Evolutionary conservation across 2,113 vertebrate species (phyloP), one percentile per base, ranked within the genome.

Genomic region (Elanoides forficatus): DNA sequence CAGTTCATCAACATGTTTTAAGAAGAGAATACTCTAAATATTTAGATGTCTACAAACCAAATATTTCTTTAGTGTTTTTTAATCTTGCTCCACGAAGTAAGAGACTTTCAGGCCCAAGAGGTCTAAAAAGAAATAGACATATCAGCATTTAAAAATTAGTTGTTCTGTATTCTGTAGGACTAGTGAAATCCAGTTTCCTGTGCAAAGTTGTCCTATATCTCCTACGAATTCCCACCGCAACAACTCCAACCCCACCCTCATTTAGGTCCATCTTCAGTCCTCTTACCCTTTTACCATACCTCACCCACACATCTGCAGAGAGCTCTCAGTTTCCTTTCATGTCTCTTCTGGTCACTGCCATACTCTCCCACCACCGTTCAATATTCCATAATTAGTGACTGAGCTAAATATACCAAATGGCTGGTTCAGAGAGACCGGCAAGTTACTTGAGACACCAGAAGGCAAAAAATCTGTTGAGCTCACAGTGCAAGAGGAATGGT

Each of bases 41-140:
- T 82, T 95, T 93, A 94, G 76, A 66, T 74, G 86, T 93, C 93
- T 97, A 98, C 98, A 95, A 98, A 99, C 99, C 99, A 98, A 98
- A 99, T 97, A 99, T 99, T 98, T 99, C 99, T 98, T 99, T 99
- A 97, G 99, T 99, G 97, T 99, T 99, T 99, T 99, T 99, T 95
- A 99, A 98, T 98, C 99, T 98, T 96, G 99, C 99, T 97, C 99
- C 99, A 95, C 99, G 98, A 97, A 99, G 99, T 97, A 99, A 98
- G 88, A 99, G 98, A 97, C 99, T 99, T 98, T 99, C 99, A 87
- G 99, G 99, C 66, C 99, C 99, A 90, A 99, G 98, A 52, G 99
- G 99, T 98, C 99, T 99, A 98, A 85, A 95, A 96, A 92, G 68
- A 91, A 94, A 96, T 1, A 91, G 88, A 97, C 21, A 95, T 11